Conservation (phyloP, 2,113 vertebrate species). For the Otus sunia region DNA sequence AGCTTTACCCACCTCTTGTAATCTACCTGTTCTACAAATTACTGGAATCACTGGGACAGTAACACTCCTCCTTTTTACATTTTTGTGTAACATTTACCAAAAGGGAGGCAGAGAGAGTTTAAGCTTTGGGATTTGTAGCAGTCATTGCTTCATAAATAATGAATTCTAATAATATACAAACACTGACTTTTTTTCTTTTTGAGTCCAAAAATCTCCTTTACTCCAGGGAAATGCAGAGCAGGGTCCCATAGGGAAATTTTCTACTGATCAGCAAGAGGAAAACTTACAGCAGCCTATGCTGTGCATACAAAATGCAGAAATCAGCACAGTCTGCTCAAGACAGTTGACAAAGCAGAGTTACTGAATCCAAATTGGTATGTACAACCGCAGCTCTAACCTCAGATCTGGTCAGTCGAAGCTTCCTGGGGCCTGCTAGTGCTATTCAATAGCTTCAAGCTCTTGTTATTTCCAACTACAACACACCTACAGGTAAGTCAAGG, state of each 20-base stretch:
- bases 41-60: background rate
- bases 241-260: background rate
- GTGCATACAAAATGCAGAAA: background rate
- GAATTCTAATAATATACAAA: background rate
- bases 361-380: background rate
- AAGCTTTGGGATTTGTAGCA: background rate
- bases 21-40: background rate
- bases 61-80: background rate
- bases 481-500: background rate
- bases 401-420: background rate
- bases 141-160: background rate
- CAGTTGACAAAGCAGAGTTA: background rate
- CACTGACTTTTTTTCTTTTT: background rate
- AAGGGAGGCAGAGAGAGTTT: background rate
- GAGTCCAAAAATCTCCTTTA: background rate
- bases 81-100: background rate
- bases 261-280: background rate
- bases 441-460: background rate
- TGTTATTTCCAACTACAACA: background rate
- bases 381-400: background rate
- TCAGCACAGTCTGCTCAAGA: background rate
- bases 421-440: background rate
- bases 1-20: background rate
- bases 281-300: background rate
- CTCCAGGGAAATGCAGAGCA: background rate